Percentiles rank a stretch among this genome's conserved stretches.
Conservation (phyloP, 2,113 vertebrate genomes). For the Hydrochoerus hydrochaeris region DNA sequence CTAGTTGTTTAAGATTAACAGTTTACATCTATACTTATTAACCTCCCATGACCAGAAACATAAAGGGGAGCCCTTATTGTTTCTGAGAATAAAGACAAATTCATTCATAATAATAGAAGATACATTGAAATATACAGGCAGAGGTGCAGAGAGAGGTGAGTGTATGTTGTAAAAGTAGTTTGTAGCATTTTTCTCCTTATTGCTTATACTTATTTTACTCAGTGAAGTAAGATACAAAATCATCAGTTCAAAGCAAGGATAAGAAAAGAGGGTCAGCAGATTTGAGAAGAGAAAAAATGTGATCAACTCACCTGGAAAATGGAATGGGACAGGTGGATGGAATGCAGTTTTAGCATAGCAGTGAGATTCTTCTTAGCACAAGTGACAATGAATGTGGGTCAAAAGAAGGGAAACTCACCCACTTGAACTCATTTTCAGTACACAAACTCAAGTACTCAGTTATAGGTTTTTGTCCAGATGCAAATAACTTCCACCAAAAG, state of each 20-base stretch:
- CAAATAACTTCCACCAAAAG: background rate
- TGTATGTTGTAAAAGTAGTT: background rate
- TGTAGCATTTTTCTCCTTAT: conserved; percentile 23
- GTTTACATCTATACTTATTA: background rate
- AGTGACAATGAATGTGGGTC: background rate
- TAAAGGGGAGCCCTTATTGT: background rate
- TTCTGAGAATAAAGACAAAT: background rate
- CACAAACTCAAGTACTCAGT: background rate
- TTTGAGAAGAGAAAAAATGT: background rate
- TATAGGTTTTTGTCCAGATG: background rate
- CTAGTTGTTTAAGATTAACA: background rate
- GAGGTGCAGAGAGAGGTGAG: background rate
- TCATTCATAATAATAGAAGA: background rate
- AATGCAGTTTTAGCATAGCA: background rate
- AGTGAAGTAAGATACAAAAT: conserved; percentile 10
- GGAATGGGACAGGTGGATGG: background rate
- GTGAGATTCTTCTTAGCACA: background rate
- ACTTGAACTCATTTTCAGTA: background rate
- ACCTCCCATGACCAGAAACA: background rate
- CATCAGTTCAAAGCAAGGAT: background rate
- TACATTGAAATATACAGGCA: background rate
- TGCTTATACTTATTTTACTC: background rate
- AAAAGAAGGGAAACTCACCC: background rate
- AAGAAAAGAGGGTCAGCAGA: background rate
- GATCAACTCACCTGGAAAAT: background rate